A percentile compares a stretch with the other conserved stretches of the same genome.
phyloP scores from a whole-genome alignment of 2,113 vertebrate species.

The Fregetta grallaria region DNA sequence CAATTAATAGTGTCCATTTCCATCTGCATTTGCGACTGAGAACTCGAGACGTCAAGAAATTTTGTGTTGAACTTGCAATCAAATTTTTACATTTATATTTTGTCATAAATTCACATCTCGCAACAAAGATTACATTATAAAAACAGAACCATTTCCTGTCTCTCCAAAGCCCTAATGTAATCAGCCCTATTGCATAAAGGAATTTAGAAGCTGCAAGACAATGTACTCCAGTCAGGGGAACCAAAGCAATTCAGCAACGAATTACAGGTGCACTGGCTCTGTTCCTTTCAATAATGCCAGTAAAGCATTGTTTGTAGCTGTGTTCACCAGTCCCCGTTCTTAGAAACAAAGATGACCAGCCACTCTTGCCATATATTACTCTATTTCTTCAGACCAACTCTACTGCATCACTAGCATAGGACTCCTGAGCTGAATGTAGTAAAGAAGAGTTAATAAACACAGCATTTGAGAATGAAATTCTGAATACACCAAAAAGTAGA shows the following conservation, averaged over 20 bases:
- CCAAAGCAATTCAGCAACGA: background rate
- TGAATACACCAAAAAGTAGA: background rate
- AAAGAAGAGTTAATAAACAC: background rate
- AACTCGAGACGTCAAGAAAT: background rate
- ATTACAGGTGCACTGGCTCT: background rate
- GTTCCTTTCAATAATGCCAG: background rate
- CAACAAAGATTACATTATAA: background rate
- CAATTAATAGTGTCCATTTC: background rate
- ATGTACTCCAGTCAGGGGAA: background rate
- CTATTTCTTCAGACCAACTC: background rate
- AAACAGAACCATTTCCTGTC: background rate
- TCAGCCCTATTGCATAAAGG: too few relatives aligned
- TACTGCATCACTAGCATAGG: background rate
- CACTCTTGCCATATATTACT: rapidly evolving
- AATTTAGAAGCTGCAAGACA: background rate
- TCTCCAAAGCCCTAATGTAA: background rate
- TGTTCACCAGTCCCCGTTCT: background rate
- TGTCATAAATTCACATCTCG: background rate
- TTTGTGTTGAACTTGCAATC: background rate
- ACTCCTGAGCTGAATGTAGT: background rate
- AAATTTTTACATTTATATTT: background rate
- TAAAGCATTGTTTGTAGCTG: background rate
- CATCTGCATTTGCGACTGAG: background rate
- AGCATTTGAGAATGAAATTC: background rate
- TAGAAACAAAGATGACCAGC: background rate